These are phyloP conservation scores for Aix galericulata DNA, from an alignment of 2,113 vertebrate species.

Conservation along the genomic window DNA sequence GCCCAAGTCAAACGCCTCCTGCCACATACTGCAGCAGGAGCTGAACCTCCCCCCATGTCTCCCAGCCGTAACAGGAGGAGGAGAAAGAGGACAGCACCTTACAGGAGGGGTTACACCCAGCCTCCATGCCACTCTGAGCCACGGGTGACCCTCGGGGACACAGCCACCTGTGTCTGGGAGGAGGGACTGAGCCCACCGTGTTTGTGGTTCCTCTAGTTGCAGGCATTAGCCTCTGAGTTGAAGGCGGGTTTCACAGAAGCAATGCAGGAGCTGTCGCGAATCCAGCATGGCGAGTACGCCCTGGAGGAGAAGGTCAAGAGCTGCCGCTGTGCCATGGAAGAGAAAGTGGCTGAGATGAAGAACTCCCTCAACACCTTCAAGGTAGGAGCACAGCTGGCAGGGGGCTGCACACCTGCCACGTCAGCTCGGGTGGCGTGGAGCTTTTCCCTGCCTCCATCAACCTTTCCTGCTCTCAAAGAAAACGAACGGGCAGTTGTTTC, in stretches of 20 bases:
- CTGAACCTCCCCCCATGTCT: not conserved
- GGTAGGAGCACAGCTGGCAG: conserved; percentile 67
- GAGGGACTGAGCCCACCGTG: not conserved
- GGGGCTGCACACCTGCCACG: not conserved
- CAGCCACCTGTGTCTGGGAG: not conserved
- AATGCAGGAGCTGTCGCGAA: conserved; percentile 85
- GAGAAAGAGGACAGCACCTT: conserved; percentile 8
- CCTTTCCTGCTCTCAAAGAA: not conserved
- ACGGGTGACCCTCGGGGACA: not conserved
- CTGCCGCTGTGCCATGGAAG: conserved; percentile 88
- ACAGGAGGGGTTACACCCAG: not conserved
- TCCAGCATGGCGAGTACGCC: conserved; percentile 87
- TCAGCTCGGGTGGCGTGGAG: not conserved
- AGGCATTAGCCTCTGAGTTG: conserved; percentile 91
- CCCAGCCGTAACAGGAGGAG: not conserved
- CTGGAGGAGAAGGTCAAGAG: conserved; percentile 90
- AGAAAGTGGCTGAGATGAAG: conserved; percentile 92
- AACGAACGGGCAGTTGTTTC: not conserved
- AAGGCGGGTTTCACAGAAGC: conserved; percentile 88
- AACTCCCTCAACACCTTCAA: conserved; percentile 93
- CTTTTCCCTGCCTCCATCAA: not conserved
- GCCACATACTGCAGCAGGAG: not conserved
- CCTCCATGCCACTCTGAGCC: not conserved
- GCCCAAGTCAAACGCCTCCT: conserved; percentile 5
- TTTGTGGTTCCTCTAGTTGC: conserved; percentile 79